phyloP scores from a whole-genome alignment of 35 echinoderm and acorn worm genomes.

The Ophiothrix spiculata region DNA sequence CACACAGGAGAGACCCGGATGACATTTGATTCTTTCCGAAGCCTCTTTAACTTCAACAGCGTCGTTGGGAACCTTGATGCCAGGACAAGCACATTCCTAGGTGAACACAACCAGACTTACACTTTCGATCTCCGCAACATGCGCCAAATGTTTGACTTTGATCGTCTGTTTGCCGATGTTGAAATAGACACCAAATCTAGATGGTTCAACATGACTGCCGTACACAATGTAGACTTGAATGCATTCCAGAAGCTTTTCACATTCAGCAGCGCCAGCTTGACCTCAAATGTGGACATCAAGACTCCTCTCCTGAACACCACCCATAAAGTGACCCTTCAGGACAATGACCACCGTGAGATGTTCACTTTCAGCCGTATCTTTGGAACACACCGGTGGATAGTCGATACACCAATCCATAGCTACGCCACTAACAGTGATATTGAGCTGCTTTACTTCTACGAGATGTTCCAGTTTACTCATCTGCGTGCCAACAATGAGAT shows the following conservation, averaged over 20 bases:
- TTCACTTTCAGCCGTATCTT: neutral
- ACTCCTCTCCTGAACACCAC: neutral
- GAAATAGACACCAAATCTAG: slow-evolving; percentile 27
- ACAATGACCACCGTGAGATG: neutral
- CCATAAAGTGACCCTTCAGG: neutral
- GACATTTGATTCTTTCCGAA: slow-evolving; percentile 33
- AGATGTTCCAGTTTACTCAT: neutral
- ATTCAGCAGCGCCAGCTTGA: neutral
- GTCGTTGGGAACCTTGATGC: slow-evolving; percentile 25
- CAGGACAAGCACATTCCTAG: neutral
- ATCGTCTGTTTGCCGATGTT: slow-evolving; percentile 17
- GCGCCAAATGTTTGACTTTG: slow-evolving; percentile 33
- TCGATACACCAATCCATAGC: neutral
- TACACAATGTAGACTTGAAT: neutral
- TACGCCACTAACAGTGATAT: neutral
- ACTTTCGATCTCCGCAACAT: slow-evolving; percentile 28
- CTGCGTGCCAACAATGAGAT: slow-evolving; percentile 21
- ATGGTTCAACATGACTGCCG: slow-evolving; percentile 9
- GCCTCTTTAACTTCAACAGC: slow-evolving; percentile 35
- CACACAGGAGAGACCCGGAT: slow-evolving; percentile 9
- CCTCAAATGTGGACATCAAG: neutral
- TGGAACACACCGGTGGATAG: neutral
- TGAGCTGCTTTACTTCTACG: neutral
- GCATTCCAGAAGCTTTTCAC: neutral
- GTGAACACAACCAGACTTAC: neutral